These are phyloP conservation scores for Tenthredo notha DNA, from an alignment of 2,888 invertebrate species.

Conservation along the genomic window DNA sequence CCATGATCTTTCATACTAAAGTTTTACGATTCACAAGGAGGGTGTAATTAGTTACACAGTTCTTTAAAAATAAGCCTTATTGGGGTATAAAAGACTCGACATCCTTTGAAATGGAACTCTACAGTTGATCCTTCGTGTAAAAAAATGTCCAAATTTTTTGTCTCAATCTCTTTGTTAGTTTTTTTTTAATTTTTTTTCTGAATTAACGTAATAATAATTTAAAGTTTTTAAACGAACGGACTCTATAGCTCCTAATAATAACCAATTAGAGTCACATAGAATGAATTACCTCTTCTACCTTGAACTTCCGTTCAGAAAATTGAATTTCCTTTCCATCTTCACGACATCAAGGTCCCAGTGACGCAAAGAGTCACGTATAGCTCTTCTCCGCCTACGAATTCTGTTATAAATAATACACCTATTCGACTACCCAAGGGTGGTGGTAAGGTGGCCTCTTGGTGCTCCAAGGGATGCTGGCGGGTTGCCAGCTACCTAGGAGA, in stretches of 20 bases:
- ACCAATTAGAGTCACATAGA: slow-evolving; percentile 18
- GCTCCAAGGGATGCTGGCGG: slow-evolving; percentile 26
- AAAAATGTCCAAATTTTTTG: neutral
- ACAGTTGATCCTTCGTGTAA: neutral
- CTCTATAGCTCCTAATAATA: neutral
- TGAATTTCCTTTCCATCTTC: slow-evolving; percentile 8
- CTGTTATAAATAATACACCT: slow-evolving; percentile 31
- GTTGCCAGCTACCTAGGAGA: slow-evolving; percentile 31
- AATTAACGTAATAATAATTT: neutral
- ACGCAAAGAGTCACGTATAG: slow-evolving; percentile 22
- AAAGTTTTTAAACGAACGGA: neutral
- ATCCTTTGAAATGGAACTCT: neutral
- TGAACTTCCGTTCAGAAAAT: slow-evolving; percentile 19
- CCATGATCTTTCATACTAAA: neutral
- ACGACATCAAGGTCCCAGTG: slow-evolving; percentile 3
- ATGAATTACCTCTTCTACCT: slow-evolving; percentile 10
- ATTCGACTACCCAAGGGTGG: neutral
- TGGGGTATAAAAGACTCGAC: neutral
- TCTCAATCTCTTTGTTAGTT: neutral
- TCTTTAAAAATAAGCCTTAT: neutral
- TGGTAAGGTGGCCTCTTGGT: slow-evolving; percentile 5
- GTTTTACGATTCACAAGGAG: neutral
- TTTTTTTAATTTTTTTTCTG: neutral
- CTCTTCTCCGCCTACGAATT: neutral
- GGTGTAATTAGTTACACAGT: neutral